Percentiles rank a stretch among this genome's conserved stretches.
Conservation (phyloP, 2,888 invertebrate genomes). For the Aphidius colemani region DNA sequence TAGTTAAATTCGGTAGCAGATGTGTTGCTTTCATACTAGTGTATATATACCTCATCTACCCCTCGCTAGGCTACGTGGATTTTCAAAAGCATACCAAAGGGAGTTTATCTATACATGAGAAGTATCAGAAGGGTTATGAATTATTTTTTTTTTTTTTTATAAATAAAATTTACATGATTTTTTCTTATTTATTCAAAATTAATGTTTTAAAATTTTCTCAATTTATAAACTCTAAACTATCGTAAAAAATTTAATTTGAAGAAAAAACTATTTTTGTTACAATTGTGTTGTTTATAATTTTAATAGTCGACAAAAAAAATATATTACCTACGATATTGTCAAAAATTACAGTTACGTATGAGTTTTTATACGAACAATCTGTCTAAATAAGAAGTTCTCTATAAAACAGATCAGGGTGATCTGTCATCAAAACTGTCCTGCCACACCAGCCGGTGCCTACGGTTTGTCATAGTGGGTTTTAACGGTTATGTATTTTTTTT, state of each 20-base stretch:
- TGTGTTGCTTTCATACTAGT: constrained; percentile 32
- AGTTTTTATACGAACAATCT: constrained; percentile 49
- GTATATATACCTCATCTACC: constrained; percentile 11
- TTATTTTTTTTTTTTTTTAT: background rate
- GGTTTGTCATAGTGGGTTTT: constrained; percentile 42
- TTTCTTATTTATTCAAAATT: too few species aligned
- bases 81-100: too few species aligned
- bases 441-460: constrained; percentile 30
- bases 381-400: constrained; percentile 58
- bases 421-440: constrained; percentile 58
- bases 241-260: too few species aligned
- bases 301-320: too few species aligned
- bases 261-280: too few species aligned
- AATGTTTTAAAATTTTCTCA: too few species aligned
- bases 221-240: too few species aligned
- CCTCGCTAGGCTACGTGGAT: background rate
- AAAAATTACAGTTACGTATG: too few species aligned
- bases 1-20: constrained; percentile 34
- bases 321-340: too few species aligned
- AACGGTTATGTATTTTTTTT: constrained; percentile 23
- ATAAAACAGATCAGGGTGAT: constrained; percentile 59
- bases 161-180: constrained; percentile 33
- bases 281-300: too few species aligned
- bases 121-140: too few species aligned
- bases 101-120: constrained; percentile 55